Conservation (phyloP, 2,113 vertebrate genomes). For the Plecotus auritus region DNA sequence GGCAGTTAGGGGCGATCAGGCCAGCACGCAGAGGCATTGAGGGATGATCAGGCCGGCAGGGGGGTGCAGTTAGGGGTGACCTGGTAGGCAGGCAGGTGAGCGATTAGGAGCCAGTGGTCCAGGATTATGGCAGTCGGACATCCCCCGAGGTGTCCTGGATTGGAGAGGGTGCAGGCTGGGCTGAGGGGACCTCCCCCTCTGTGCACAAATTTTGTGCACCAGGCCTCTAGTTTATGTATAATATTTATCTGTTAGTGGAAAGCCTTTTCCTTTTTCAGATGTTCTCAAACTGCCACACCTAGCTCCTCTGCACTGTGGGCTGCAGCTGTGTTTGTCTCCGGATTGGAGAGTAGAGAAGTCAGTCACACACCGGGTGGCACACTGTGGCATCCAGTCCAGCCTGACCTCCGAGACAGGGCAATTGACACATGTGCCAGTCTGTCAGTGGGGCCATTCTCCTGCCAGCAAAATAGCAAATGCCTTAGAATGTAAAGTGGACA, state of each 20-base stretch:
- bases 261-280: not conserved
- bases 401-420: not conserved
- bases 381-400: not conserved
- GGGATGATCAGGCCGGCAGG: too few species aligned
- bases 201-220: too few species aligned
- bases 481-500: not conserved
- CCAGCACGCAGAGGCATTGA: too few species aligned
- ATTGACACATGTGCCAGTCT: not conserved
- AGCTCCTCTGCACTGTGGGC: not conserved
- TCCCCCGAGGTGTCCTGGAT: too few species aligned
- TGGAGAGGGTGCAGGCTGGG: too few species aligned
- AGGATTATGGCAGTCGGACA: too few species aligned
- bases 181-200: too few species aligned
- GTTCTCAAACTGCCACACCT: not conserved
- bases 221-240: not conserved
- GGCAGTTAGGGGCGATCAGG: too few species aligned
- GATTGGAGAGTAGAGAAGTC: not conserved
- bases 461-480: not conserved
- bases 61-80: too few species aligned
- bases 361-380: not conserved
- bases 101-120: too few species aligned
- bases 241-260: not conserved
- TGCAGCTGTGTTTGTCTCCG: not conserved
- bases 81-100: too few species aligned
- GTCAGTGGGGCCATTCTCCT: not conserved